A percentile compares a stretch with the other conserved stretches of the same genome.
Conservation (phyloP, 2,797 vertebrate species). For the Poeciliopsis turneri region DNA sequence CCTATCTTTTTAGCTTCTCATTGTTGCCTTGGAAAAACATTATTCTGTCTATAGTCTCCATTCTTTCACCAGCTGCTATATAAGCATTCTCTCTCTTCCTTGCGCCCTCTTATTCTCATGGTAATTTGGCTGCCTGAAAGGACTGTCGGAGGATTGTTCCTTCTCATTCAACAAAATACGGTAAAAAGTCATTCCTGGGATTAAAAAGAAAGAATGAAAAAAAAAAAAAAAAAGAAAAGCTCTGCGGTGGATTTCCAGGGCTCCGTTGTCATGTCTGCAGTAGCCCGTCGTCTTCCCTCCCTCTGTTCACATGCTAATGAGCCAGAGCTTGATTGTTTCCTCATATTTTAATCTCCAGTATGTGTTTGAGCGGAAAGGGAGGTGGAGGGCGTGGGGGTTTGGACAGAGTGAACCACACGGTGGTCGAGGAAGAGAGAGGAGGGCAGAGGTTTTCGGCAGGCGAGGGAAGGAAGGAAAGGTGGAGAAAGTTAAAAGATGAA, state of each 20-base stretch:
- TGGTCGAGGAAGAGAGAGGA: constrained; percentile 36
- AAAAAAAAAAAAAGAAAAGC: constrained; percentile 45
- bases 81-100: constrained; percentile 73
- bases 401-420: constrained; percentile 43
- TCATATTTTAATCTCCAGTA: constrained; percentile 83
- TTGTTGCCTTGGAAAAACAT: constrained; percentile 77
- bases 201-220: constrained; percentile 67
- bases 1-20: constrained; percentile 64
- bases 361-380: constrained; percentile 35
- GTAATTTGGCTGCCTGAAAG: constrained; percentile 80
- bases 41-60: constrained; percentile 74
- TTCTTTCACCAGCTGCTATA: constrained; percentile 75
- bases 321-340: constrained; percentile 82
- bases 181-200: constrained; percentile 83
- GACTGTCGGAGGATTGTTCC: constrained; percentile 71
- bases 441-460: constrained; percentile 29
- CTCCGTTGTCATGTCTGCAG: constrained; percentile 69
- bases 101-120: constrained; percentile 79
- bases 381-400: constrained; percentile 11
- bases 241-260: constrained; percentile 73
- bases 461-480: constrained; percentile 32
- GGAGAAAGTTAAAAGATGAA: constrained; percentile 23
- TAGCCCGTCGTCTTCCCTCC: constrained; percentile 56
- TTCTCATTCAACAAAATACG: constrained; percentile 80
- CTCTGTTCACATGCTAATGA: constrained; percentile 84